Base-by-base conservation (phyloP, 2,888 invertebrate species). In the Tenthredo mesomela region DNA sequence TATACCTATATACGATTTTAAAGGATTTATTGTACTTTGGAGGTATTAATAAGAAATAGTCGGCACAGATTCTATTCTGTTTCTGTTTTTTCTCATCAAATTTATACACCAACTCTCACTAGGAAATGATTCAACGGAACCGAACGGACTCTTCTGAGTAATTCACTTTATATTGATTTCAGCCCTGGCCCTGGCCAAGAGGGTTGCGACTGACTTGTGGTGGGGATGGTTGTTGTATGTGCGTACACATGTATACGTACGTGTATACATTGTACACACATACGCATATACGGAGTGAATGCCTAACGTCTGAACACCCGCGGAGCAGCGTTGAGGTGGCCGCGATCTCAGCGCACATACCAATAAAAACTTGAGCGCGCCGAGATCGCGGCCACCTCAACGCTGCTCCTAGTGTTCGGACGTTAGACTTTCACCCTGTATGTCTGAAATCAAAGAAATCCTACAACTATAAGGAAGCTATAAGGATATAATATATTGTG, bases 91-190 rank as follows among this genome's bases (percentile, higher is more conserved):
- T 33, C 9, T n/a, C 4, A 61, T 25, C 12, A 12, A 80, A 58
- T 40, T 58, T 21, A 21, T 21, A 29, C 50, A 82, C 82, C 7
- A 47, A 47, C 21, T 43, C 33, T 29, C 4, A 25, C 47, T 47
- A 18, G 15, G 29, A 47, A 65, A 58, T 82, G 47, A 67, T 70
- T 70, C 67, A 18, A n/a, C 47, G 50, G 7, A 67, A 33, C 67
- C 18, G 47, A 37, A 29, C 29, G 29, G 33, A 33, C 67, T 82
- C 82, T 29, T 67, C 89, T 89, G 88, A 88, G 87, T 88, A 87
- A 88, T 89, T 43, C 83, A 85, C 47, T 73, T 90, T 89, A 89
- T 92, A 92, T 92, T 89, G 92, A 92, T 92, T 89, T 89, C 87
- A 88, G 86, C 88, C 88, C 87, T 43, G 70, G 67, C 70, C 88